phyloP scores from a whole-genome alignment of 30 jellyfish, hydroid and myxozoan species.

The Hydractinia echinata region DNA sequence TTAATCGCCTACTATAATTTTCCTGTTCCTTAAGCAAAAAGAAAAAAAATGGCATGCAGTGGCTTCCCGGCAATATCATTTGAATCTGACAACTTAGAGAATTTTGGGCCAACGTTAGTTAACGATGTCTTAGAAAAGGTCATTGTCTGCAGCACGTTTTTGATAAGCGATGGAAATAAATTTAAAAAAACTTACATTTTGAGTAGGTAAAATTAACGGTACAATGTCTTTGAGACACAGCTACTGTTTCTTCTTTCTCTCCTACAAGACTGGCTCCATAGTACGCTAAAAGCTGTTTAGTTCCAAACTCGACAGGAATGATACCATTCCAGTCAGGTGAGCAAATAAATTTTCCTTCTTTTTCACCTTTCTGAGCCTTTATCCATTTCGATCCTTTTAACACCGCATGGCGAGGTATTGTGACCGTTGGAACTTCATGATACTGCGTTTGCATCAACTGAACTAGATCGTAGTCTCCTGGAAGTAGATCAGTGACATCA shows the following conservation, averaged over 20 bases:
- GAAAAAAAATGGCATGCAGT: no score
- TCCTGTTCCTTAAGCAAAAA: no score
- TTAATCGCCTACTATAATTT: no score
- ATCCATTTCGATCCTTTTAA: neutral
- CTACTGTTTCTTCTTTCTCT: neutral
- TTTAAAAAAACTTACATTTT: neutral
- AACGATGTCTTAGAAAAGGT: no score
- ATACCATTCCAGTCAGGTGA: neutral
- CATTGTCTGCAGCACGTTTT: no score
- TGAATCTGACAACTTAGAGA: no score
- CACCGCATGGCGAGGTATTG: neutral
- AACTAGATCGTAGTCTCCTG: conserved; percentile 13
- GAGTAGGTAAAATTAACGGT: conserved; percentile 15
- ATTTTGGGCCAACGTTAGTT: no score
- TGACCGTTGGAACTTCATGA: neutral
- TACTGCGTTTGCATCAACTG: neutral
- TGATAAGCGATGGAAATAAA: no score
- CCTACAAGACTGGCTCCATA: conserved; percentile 11
- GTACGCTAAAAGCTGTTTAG: neutral
- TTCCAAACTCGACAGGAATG: conserved; percentile 4
- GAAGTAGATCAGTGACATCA: neutral
- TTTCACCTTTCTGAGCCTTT: neutral
- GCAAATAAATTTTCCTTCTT: neutral
- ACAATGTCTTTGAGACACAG: conserved; percentile 1
- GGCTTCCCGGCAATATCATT: no score